Percentiles rank a stretch among this genome's conserved stretches.
Conservation (phyloP, 2,113 vertebrate species). For the Bothrops jararaca region DNA sequence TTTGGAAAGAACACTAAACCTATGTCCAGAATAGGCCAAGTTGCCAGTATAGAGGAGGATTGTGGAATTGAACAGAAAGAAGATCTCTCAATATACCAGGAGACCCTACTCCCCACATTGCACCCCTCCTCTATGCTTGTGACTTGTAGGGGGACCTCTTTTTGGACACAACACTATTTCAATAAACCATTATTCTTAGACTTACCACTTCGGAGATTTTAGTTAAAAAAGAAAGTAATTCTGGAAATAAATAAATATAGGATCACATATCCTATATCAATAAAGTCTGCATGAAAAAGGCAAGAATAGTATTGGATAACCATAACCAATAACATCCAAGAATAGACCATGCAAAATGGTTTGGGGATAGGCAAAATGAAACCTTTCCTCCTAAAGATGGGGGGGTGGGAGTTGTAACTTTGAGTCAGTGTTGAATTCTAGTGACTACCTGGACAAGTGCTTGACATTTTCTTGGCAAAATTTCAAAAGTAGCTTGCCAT, state of each 20-base stretch:
- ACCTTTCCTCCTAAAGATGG: not conserved
- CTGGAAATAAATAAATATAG: not conserved
- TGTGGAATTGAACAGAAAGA: not conserved
- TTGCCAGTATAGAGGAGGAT: not conserved
- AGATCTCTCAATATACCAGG: not conserved
- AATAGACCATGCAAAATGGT: not conserved
- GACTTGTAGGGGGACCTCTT: not conserved
- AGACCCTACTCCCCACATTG: not conserved
- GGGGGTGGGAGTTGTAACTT: not conserved
- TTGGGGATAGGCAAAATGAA: not conserved
- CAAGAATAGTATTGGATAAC: not conserved
- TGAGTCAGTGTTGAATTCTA: not conserved
- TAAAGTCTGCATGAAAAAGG: not conserved
- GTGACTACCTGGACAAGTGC: not conserved
- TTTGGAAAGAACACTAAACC: not conserved
- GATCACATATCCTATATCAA: not conserved
- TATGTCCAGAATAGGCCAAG: not conserved
- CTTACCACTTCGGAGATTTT: not conserved
- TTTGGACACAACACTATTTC: not conserved
- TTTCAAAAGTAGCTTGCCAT: not conserved
- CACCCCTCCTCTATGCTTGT: not conserved
- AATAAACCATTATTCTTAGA: not conserved
- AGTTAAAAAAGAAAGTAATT: not conserved
- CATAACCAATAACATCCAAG: not conserved
- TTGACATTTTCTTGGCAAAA: not conserved